Evolutionary conservation across 2,113 vertebrate genomes (phyloP), one percentile per base, ranked within the genome.

Genomic region (Axis porcinus): DNA sequence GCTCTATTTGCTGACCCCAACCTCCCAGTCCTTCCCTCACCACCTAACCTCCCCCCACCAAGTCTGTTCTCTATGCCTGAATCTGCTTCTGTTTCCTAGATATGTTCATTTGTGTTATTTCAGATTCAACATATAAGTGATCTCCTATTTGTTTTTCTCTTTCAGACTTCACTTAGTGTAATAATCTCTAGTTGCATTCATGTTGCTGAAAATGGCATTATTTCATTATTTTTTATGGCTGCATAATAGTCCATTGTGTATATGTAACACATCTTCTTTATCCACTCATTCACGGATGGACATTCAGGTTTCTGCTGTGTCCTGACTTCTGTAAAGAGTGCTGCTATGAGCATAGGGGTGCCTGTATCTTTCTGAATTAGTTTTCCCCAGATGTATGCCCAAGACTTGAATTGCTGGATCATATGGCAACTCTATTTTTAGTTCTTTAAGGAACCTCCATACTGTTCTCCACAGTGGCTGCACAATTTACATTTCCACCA

Each of bases 211-310:
- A 2, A 10, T 30, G 76, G 45, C 76, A 6, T 10, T 5, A 0
- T 3, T 1, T 10, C 15, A 7, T 2, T 16, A 40, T 28, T 30
- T 9, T 10, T 30, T 15, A 2, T 1, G 43, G 43, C 76, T 11
- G 76, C 5, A 43, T 1, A 3, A 5, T 1, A 6, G 14, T 1
- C 76, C 27, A 5, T 1, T 6, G 45, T 30, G 15, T 3, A 0
- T 5, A 1, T 2, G 4, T 2, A 1, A 8, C 15, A 5, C 7
- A 3, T 9, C 27, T 16, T 5, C 40, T 78, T 2, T 3, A 30
- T 2, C 45, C 16, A 1, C 0, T 47, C 27, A 3, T 1, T 5
- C 9, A 5, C 28, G 3, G 45, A 12, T 19, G 78, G 45, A 11
- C 45, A 0, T 17, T 6, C 78, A 33, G 45, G 45, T 12, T 11